phyloP scores from a whole-genome alignment of 2,113 vertebrate species.

The Malurus elegans region DNA sequence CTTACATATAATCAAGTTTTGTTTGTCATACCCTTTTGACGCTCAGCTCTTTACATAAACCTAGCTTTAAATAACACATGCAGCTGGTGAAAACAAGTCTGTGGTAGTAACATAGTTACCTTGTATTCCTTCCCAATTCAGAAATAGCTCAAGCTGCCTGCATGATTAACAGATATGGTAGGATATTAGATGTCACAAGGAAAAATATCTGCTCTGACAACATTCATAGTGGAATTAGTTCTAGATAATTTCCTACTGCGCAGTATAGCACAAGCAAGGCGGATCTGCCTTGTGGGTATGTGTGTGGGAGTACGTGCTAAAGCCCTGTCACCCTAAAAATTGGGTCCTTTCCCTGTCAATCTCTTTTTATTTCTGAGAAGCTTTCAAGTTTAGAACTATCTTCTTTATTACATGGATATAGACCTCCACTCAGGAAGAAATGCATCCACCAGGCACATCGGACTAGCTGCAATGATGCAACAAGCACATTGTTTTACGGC shows the following conservation, averaged over 20 bases:
- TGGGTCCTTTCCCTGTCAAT: background rate
- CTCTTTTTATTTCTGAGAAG: background rate
- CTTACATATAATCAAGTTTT: conserved; percentile 17
- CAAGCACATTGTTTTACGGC: background rate
- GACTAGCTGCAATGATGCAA: background rate
- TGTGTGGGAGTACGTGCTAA: background rate
- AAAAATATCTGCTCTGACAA: background rate
- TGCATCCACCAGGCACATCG: background rate
- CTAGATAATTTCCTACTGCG: background rate
- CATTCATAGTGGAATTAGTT: background rate
- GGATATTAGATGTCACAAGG: background rate
- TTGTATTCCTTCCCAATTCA: background rate
- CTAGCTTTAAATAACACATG: conserved; percentile 4
- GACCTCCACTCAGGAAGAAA: background rate
- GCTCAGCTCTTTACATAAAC: background rate
- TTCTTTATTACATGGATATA: background rate
- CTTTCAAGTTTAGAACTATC: background rate
- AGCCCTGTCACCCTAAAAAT: background rate
- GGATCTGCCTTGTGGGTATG: background rate
- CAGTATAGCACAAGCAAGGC: background rate
- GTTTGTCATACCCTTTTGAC: conserved; percentile 7
- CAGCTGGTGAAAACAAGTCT: background rate
- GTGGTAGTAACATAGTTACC: background rate
- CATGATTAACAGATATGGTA: background rate
- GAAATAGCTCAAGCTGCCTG: background rate